phyloP scores from a whole-genome alignment of 2,888 invertebrate genomes.

The Heteropelma amictum region DNA sequence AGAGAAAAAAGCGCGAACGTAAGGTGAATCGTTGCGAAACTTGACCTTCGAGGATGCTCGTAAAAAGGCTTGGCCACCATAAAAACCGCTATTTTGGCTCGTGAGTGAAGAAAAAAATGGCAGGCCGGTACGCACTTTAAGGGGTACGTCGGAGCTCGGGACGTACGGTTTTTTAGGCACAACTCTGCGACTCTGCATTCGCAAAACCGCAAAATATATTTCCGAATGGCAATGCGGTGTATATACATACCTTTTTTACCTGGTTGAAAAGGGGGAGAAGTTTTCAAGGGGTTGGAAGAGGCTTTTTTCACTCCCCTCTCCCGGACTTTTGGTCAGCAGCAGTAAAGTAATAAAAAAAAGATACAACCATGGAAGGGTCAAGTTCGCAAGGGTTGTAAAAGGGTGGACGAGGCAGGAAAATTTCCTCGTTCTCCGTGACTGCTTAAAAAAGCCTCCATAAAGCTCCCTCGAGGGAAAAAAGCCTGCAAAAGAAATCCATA shows the following conservation, averaged over 20 bases:
- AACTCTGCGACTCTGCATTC: conserved; percentile 54
- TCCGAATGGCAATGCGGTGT: conserved; percentile 59
- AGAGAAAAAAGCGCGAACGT: background rate
- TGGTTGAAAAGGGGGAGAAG: conserved; percentile 45
- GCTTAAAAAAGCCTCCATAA: conserved; percentile 62
- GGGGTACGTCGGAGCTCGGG: conserved; percentile 31
- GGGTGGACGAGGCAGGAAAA: conserved; percentile 69
- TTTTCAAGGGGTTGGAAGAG: conserved; percentile 64
- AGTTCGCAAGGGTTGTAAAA: conserved; percentile 73
- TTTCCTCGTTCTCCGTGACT: too few species aligned
- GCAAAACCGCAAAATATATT: conserved; percentile 70
- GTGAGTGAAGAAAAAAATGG: conserved; percentile 58
- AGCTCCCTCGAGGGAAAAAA: conserved; percentile 57
- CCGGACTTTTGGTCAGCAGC: conserved; percentile 49
- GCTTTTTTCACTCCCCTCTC: conserved; percentile 44
- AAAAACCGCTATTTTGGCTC: conserved; percentile 71
- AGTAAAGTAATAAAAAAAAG: conserved; percentile 72
- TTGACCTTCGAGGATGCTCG: conserved; percentile 55
- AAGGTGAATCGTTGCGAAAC: conserved; percentile 41
- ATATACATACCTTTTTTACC: conserved; percentile 47
- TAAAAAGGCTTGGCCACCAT: conserved; percentile 69
- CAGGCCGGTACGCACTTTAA: conserved; percentile 20
- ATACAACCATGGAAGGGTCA: conserved; percentile 70
- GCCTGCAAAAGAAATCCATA: conserved; percentile 65
- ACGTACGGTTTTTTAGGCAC: conserved; percentile 49